Conservation (phyloP, 2,113 vertebrate species). For the Equus przewalskii region DNA sequence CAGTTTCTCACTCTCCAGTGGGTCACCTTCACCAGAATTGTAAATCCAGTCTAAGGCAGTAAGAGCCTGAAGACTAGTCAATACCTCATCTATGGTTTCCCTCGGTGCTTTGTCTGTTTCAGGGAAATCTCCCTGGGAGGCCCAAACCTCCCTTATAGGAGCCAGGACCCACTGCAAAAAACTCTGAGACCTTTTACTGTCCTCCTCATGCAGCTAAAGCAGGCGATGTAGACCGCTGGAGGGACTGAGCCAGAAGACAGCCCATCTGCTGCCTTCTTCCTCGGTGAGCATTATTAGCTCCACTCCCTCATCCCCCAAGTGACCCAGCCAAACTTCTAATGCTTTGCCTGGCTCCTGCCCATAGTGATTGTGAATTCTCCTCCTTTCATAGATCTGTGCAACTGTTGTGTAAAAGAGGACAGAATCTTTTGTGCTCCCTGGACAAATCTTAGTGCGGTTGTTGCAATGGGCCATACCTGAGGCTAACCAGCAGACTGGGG, state of each 20-base stretch:
- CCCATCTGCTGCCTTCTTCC: not conserved
- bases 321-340: not conserved
- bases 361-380: not conserved
- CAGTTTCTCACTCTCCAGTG: slow-evolving; percentile 23
- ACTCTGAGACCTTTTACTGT: not conserved
- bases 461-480: not conserved
- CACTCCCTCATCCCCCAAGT: not conserved
- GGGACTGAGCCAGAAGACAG: not conserved
- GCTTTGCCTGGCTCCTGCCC: slow-evolving; percentile 16
- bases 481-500: not conserved
- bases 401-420: not conserved
- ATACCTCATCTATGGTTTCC: not conserved
- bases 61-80: not conserved
- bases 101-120: not conserved
- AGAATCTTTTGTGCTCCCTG: not conserved
- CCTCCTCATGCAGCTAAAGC: not conserved
- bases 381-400: not conserved
- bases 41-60: not conserved
- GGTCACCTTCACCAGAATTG: not conserved
- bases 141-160: not conserved
- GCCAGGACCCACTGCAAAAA: not conserved
- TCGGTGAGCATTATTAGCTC: not conserved
- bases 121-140: not conserved
- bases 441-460: not conserved
- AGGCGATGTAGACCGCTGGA: not conserved